Percentiles rank a stretch among this genome's conserved stretches.
phyloP scores from a whole-genome alignment of 1,140 invertebrate genomes.

The Drosophila orosa region DNA sequence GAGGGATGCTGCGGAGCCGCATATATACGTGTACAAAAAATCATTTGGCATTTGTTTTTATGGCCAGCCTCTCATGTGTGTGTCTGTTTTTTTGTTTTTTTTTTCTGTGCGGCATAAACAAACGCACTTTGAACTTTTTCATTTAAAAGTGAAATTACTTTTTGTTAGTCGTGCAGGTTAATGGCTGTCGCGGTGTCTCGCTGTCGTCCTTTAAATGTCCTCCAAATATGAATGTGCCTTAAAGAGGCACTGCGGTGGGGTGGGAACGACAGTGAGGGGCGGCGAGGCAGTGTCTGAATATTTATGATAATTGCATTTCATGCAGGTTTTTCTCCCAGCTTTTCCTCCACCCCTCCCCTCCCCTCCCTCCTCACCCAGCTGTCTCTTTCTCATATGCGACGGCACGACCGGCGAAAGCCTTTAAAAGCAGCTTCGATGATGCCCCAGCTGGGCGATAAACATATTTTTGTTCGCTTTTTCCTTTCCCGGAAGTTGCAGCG shows the following conservation, averaged over 20 bases:
- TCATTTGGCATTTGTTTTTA: conserved; percentile 79
- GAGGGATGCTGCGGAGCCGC: background rate
- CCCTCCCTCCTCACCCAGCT: conserved; percentile 14
- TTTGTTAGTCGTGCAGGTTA: conserved; percentile 61
- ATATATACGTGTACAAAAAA: conserved; percentile 45
- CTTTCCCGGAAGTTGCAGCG: conserved; percentile 37
- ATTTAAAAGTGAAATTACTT: conserved; percentile 81
- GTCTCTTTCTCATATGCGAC: conserved; percentile 47
- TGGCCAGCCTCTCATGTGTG: conserved; percentile 56
- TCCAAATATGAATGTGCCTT: conserved; percentile 58
- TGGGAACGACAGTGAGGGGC: background rate
- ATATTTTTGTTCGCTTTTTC: conserved; percentile 38
- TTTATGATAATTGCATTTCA: conserved; percentile 82
- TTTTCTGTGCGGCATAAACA: conserved; percentile 45
- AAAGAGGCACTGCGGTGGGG: conserved; percentile 12
- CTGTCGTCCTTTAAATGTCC: conserved; percentile 76
- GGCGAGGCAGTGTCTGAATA: conserved; percentile 60
- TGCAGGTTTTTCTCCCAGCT: conserved; percentile 59
- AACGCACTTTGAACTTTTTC: conserved; percentile 81
- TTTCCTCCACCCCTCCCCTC: background rate
- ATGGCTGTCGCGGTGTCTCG: conserved; percentile 52
- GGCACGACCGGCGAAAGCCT: conserved; percentile 62
- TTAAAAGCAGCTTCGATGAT: conserved; percentile 66
- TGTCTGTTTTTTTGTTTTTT: conserved; percentile 22
- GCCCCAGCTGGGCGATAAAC: conserved; percentile 54